phyloP scores from a whole-genome alignment of 2,888 invertebrate species.

The Urechis unicinctus region DNA sequence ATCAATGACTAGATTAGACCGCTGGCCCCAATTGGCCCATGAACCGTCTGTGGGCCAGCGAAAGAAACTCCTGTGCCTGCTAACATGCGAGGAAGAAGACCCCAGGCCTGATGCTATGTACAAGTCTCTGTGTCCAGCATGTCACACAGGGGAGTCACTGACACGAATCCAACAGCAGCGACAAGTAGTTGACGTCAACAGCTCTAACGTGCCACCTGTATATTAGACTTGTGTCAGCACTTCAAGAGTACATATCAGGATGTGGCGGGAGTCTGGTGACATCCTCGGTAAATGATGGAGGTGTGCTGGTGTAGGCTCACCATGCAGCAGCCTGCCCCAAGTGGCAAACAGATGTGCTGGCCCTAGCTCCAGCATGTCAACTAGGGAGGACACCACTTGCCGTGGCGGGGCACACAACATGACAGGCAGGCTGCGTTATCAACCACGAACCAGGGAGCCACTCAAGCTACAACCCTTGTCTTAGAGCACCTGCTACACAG shows the following conservation, averaged over 20 bases:
- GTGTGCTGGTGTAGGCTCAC: slow-evolving; percentile 3
- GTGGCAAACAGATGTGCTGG: slow-evolving; percentile 10
- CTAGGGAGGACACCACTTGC: slow-evolving; percentile 9
- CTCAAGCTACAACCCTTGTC: slow-evolving; percentile 6
- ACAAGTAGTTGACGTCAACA: slow-evolving; percentile 7
- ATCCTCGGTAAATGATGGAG: no score
- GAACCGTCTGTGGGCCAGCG: no score
- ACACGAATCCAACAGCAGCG: neutral
- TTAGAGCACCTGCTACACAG: neutral
- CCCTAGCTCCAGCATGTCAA: slow-evolving; percentile 23
- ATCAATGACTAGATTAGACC: no score
- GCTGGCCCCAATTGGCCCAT: no score
- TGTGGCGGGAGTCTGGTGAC: no score
- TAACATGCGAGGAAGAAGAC: no score
- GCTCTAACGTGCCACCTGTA: slow-evolving; percentile 8
- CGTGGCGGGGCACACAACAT: neutral
- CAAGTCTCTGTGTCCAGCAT: no score
- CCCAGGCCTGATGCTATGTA: no score
- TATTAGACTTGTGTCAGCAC: no score
- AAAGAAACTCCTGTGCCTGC: no score
- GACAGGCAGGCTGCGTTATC: neutral
- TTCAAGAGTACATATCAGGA: no score
- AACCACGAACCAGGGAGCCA: neutral
- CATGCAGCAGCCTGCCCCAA: slow-evolving; percentile 2
- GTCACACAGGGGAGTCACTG: slow-evolving; percentile 23